phyloP scores from a whole-genome alignment of 2,888 invertebrate genomes.

The Epirrhoe tristata region DNA sequence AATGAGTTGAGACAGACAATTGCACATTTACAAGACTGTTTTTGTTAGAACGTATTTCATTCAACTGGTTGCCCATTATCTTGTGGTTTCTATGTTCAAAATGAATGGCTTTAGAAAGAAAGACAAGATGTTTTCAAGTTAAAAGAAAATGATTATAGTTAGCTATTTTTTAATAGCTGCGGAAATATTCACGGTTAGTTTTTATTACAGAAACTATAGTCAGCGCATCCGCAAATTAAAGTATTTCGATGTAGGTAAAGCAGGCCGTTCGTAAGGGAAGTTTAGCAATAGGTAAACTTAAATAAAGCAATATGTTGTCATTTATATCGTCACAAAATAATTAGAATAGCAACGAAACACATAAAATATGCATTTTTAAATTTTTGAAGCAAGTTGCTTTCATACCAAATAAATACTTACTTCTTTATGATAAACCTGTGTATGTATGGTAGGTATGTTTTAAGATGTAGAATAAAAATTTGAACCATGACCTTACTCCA shows the following conservation, averaged over 20 bases:
- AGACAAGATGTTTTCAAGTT: neutral
- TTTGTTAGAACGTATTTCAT: neutral
- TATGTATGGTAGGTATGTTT: slow-evolving; percentile 7
- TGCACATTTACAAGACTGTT: neutral
- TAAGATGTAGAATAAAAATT: slow-evolving; percentile 29
- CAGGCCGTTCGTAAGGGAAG: slow-evolving; percentile 23
- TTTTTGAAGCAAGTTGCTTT: neutral
- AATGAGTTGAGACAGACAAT: neutral
- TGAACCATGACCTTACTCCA: slow-evolving; percentile 41
- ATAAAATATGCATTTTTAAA: no score
- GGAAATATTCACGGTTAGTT: slow-evolving; percentile 21
- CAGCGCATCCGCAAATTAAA: slow-evolving; percentile 36
- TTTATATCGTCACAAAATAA: neutral
- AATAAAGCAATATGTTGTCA: slow-evolving; percentile 6
- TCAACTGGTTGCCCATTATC: neutral
- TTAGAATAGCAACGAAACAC: no score
- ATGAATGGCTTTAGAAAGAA: neutral
- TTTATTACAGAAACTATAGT: slow-evolving; percentile 21
- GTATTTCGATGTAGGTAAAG: slow-evolving; percentile 23
- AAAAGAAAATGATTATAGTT: neutral
- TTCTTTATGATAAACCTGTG: slow-evolving; percentile 4
- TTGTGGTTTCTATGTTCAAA: neutral
- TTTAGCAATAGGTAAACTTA: slow-evolving; percentile 21
- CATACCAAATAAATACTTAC: neutral
- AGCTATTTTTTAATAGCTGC: neutral